Evolutionary conservation across 2,797 vertebrate species (phyloP), one percentile per base, ranked within the genome.

Genomic region (Acipenser ruthenus): DNA sequence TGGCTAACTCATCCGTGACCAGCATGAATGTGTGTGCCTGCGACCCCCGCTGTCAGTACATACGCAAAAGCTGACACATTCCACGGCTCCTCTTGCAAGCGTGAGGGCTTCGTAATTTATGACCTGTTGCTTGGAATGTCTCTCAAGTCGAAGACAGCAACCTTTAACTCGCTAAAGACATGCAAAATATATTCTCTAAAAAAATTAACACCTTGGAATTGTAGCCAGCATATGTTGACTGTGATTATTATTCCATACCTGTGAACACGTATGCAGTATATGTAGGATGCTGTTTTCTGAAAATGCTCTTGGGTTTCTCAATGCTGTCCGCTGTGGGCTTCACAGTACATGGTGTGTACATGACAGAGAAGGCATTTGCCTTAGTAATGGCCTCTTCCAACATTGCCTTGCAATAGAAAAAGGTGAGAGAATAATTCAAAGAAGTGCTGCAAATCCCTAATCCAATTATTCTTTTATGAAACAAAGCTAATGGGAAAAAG

Each of bases 311-410:
- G 47, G 85, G 74, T 73, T 81, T 78, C 49, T 79, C 76, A 62
- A 79, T 76, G 71, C 76, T 74, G 12, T 82, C 77, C 63, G 64
- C 66, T 63, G 71, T 80, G 60, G 82, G 74, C 75, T 82, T 77
- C 66, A 70, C 72, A 62, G 63, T 73, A 78, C 82, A 76, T 10
- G 83, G 80, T 7, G 84, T 90, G 72, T 89, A 90, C 82, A 85
- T 81, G 67, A 86, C 81, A 0, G 67, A 81, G 77, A 92, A 88
- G 49, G 79, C 75, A 13, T 82, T 71, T 7, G 82, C 75, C 68
- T 53, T 76, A 59, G 72, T 70, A 61, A 87, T 77, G 50, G 85
- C 81, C 73, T 86, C 75, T 78, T 83, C 79, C 79, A 90, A 71
- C 86, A 89, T 82, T 63, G 82, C 81, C 89, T 88, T 62, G 13